Base-by-base conservation (phyloP, 2,113 vertebrate species). In the Podiceps cristatus region DNA sequence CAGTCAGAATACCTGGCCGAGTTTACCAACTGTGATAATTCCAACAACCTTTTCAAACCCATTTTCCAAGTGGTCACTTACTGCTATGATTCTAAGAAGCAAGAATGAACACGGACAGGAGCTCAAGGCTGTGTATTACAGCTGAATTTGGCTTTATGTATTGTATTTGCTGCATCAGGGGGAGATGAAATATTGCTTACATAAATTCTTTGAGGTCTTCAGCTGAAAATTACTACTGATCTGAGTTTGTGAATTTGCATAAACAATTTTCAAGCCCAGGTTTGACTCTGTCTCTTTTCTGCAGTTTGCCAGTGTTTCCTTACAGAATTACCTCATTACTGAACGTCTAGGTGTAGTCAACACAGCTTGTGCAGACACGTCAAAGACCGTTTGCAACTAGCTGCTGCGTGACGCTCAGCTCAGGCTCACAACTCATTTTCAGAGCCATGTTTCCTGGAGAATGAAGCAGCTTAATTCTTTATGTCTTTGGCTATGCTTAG, bases 291-390 rank as follows among this genome's bases (percentile, higher is more conserved):
- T n/a, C 71, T 81, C 28, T 81, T 67, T 90, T 74, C 44, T 88
- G 62, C 58, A 85, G 27, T 82, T 85, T 66, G 35, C 58, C 28
- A 45, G 40, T 50, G 63, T 80, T 71, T 94, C 31, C 71, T 75
- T 62, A 71, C 33, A 50, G 53, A 94, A 74, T 49, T 86, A 82
- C 56, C 37, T 85, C 4, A 0, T 71, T 72, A 53, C 80, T n/a
- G 56, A 95, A 76, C 79, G 84, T 44, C 55, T 55, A 12, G 13
- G 18, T 17, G 1, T 58, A 88, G 33, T 33, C 86, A 83, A 45
- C 12, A 28, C n/a, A 71, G 59, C 94, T 84, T 94, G 96, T 78
- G 64, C 79, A 89, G 86, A 77, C 94, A 35, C 29, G 93, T 78
- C 76, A 73, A 92, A 88, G 71, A 42, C 53, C 37, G 66, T 74